Conservation (phyloP, 2,888 invertebrate species). For the Drosophila colorata region DNA sequence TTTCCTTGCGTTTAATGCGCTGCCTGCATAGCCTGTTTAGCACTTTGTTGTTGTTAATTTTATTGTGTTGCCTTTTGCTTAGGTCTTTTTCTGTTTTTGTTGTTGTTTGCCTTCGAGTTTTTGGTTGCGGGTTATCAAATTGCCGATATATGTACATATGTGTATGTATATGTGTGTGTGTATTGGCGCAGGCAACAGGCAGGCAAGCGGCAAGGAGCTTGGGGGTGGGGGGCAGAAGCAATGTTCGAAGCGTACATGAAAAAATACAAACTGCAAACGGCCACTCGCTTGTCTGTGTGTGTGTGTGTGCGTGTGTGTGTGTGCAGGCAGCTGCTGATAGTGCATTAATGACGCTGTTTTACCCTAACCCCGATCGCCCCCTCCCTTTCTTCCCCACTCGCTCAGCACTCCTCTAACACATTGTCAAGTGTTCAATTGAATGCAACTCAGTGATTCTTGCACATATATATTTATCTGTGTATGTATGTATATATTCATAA, state of each 20-base stretch:
- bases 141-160: conserved; percentile 35
- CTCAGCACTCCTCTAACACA: background rate
- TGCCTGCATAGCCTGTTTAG: conserved; percentile 38
- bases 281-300: background rate
- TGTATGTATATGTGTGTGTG: background rate
- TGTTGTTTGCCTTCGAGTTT: conserved; percentile 38
- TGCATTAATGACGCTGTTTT: conserved; percentile 23
- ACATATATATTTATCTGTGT: background rate
- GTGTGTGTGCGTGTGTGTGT: conserved; percentile 4
- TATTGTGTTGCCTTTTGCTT: conserved; percentile 37
- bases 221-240: conserved; percentile 3
- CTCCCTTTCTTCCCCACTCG: background rate
- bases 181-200: background rate
- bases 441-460: conserved; percentile 8
- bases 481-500: background rate
- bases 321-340: conserved; percentile 31
- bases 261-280: conserved; percentile 11
- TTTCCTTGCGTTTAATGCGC: conserved; percentile 7
- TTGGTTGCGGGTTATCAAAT: conserved; percentile 75
- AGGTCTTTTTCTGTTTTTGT: conserved; percentile 16
- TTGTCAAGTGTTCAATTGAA: conserved; percentile 20
- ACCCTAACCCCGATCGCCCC: conserved; percentile 3
- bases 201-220: conserved; percentile 12
- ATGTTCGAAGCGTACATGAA: conserved; percentile 8
- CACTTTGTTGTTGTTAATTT: conserved; percentile 35